These are phyloP conservation scores for Micromys minutus DNA, from an alignment of 2,113 vertebrate species.

Conservation along the genomic window DNA sequence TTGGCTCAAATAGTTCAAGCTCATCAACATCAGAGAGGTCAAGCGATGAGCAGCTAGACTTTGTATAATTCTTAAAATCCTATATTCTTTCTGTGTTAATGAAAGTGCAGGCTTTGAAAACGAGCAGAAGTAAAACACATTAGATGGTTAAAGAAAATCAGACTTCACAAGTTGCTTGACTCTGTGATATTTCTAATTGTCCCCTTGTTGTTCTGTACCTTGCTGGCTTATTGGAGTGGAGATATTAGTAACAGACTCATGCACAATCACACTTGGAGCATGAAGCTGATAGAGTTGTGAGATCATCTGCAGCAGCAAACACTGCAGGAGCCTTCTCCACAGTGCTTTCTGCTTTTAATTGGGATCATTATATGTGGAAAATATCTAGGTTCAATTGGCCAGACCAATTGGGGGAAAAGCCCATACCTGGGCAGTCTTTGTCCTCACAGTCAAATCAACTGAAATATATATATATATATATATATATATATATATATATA, in stretches of 20 bases:
- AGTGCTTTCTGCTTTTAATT: slow-evolving; percentile 65
- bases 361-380: no score
- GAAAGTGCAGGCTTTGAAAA: slow-evolving; percentile 2
- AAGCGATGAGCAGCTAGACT: not conserved
- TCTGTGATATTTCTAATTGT: slow-evolving; percentile 65
- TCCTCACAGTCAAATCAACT: not conserved
- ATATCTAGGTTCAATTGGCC: slow-evolving; percentile 43
- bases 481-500: no score
- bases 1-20: not conserved
- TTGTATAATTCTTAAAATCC: not conserved
- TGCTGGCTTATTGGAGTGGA: not conserved
- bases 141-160: slow-evolving; percentile 59
- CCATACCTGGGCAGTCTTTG: not conserved
- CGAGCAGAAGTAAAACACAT: not conserved
- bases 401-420: slow-evolving; percentile 42
- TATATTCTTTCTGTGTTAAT: not conserved
- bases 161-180: slow-evolving; percentile 48
- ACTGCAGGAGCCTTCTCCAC: slow-evolving; percentile 23
- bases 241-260: slow-evolving; percentile 47
- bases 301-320: not conserved
- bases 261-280: not conserved
- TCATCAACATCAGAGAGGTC: not conserved
- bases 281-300: not conserved
- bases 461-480: no score
- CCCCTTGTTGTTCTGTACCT: slow-evolving; percentile 39